Conservation (phyloP, 92 coral and sea anemone species). For the Actinostola sp. region DNA sequence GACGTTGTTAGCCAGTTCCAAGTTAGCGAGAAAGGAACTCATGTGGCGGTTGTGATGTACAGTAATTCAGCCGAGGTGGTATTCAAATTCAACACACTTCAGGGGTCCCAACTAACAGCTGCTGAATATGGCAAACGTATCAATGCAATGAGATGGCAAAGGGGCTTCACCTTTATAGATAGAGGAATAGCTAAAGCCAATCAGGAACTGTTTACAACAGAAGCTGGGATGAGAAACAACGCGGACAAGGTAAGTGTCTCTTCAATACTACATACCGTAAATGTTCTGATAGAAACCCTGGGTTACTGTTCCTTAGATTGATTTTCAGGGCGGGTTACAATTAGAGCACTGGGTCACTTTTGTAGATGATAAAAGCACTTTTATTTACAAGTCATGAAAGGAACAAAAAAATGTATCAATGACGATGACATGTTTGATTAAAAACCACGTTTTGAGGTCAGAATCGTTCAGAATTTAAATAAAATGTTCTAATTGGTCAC, state of each 20-base stretch:
- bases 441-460: too few relatives aligned
- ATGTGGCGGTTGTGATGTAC: conserved; percentile 47
- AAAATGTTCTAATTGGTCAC: too few relatives aligned
- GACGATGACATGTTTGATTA: too few relatives aligned
- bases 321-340: too few relatives aligned
- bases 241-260: conserved; percentile 27
- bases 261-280: background rate
- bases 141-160: conserved; percentile 18
- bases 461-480: too few relatives aligned
- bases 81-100: conserved; percentile 52
- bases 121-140: conserved; percentile 8
- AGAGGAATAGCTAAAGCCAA: conserved; percentile 40
- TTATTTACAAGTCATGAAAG: too few relatives aligned
- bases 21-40: conserved; percentile 32
- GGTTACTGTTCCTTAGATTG: too few relatives aligned
- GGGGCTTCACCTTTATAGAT: conserved; percentile 63
- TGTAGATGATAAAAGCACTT: too few relatives aligned
- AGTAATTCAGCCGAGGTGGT: conserved; percentile 35
- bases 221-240: conserved; percentile 53
- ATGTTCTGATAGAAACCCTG: too few relatives aligned
- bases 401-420: too few relatives aligned
- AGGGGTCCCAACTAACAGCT: conserved; percentile 12
- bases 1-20: conserved; percentile 22
- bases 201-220: conserved; percentile 30
- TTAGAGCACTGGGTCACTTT: too few relatives aligned